Evolutionary conservation across 2,888 invertebrate species (phyloP).

Genomic region (Operophtera brumata): DNA sequence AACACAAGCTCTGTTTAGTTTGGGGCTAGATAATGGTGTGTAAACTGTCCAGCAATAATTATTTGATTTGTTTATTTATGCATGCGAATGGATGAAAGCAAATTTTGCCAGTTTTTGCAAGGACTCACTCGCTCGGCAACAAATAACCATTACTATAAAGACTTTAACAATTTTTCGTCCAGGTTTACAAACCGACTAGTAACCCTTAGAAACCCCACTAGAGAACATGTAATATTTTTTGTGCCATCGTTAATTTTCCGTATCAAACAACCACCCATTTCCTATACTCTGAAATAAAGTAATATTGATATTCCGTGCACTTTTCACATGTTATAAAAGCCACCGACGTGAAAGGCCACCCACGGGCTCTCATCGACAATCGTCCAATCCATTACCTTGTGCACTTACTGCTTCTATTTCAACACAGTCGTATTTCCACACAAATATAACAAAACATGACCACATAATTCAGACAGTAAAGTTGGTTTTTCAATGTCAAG

Average conservation of each 20-base stretch:
- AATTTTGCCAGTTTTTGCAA: too few relatives aligned
- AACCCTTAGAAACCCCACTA: too few relatives aligned
- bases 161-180: too few relatives aligned
- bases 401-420: constrained; percentile 41
- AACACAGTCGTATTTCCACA: constrained; percentile 34
- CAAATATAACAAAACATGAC: constrained; percentile 14
- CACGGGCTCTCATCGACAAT: constrained; percentile 60
- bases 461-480: rapidly evolving
- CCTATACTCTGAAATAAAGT: constrained; percentile 23
- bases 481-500: constrained; percentile 9
- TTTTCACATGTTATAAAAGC: constrained; percentile 55
- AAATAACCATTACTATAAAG: too few relatives aligned
- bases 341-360: constrained; percentile 64
- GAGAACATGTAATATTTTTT: constrained; percentile 2
- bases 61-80: too few relatives aligned
- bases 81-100: too few relatives aligned
- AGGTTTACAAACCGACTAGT: too few relatives aligned
- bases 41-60: too few relatives aligned
- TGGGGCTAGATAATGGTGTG: too few relatives aligned
- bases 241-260: constrained; percentile 1
- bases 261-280: constrained; percentile 15
- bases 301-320: constrained; percentile 55
- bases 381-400: constrained; percentile 65
- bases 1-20: too few relatives aligned
- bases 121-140: too few relatives aligned